Base-by-base conservation (phyloP, 2,888 invertebrate species). In the Dioctria rufipes region DNA sequence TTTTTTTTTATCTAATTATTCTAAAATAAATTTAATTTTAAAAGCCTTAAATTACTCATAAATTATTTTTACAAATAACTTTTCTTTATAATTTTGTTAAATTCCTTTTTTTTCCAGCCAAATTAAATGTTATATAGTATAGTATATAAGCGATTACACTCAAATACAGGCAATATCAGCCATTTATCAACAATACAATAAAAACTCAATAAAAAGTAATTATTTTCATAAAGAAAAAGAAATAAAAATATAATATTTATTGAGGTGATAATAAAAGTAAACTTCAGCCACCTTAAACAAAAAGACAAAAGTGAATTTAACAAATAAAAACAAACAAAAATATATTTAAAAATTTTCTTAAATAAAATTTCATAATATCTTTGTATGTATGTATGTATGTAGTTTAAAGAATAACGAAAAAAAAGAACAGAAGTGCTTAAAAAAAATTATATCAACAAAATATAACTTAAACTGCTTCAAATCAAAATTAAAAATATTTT, bases 201-300 rank as follows among this genome's bases (percentile, higher is more conserved):
- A 69, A 49, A 69, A 69, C 51, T 69, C 37, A 69, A 69, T 69
- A 54, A 69, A 69, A 9, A 61, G 4, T 25, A 25, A 69, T 37
- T 69, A 69, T 69, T 69, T 69, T 67, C 49, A 25, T 69, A 37
- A 46, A 37, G 46, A 67, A 25, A 25, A 25, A 3, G 51, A 39
- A 58, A 25, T 58, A 58, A 60, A 73, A 73, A 54, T 60, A 73
- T 58, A 73, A 54, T 46, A 46, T 9, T 54, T 58, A 58, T 73
- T 73, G 58, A 25, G 25, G 73, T 73, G 73, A 73, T 60, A 73
- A 58, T 73, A 51, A 58, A 54, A 73, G 58, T 58, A 73, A 73
- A 73, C 73, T 73, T 73, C 73, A 58, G 42, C 73, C 73, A 73
- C 73, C 73, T 73, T 73, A 42, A 69, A 37, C 65, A 65, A 51